Evolutionary conservation across 2,888 invertebrate species (phyloP).

Genomic region (Papilio gigon): DNA sequence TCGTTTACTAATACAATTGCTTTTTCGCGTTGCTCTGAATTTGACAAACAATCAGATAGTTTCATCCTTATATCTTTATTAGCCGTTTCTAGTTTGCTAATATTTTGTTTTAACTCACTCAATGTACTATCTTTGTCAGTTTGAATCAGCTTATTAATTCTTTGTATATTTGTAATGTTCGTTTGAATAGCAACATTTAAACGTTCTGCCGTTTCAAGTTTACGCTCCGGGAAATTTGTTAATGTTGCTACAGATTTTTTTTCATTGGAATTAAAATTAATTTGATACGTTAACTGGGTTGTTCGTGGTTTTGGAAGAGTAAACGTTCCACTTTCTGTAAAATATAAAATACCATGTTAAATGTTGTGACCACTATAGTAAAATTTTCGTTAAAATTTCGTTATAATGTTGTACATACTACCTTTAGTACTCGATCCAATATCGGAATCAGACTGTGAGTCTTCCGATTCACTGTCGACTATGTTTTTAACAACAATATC

Average conservation of each 20-base stretch:
- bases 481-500: slow-evolving; percentile 46
- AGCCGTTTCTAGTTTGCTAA: slow-evolving; percentile 53
- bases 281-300: slow-evolving; percentile 31
- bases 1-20: slow-evolving; percentile 63
- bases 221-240: slow-evolving; percentile 38
- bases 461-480: slow-evolving; percentile 58
- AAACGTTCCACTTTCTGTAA: slow-evolving; percentile 67
- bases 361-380: background rate
- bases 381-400: background rate
- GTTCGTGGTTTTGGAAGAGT: slow-evolving; percentile 59
- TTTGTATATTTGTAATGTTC: slow-evolving; percentile 44
- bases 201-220: slow-evolving; percentile 43
- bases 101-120: slow-evolving; percentile 49
- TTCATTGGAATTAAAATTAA: background rate
- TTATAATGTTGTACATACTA: slow-evolving; percentile 46
- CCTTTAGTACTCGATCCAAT: slow-evolving; percentile 62
- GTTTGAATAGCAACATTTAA: slow-evolving; percentile 61
- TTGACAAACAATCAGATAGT: slow-evolving; percentile 47
- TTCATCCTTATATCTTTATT: slow-evolving; percentile 61
- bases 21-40: slow-evolving; percentile 61
- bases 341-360: slow-evolving; percentile 31
- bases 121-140: slow-evolving; percentile 57
- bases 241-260: slow-evolving; percentile 26
- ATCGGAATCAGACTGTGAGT: slow-evolving; percentile 69
- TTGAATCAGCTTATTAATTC: slow-evolving; percentile 56